A percentile compares a stretch with the other conserved stretches of the same genome.
phyloP scores from a whole-genome alignment of 2,113 vertebrate genomes.

The Gobiocypris rarus region DNA sequence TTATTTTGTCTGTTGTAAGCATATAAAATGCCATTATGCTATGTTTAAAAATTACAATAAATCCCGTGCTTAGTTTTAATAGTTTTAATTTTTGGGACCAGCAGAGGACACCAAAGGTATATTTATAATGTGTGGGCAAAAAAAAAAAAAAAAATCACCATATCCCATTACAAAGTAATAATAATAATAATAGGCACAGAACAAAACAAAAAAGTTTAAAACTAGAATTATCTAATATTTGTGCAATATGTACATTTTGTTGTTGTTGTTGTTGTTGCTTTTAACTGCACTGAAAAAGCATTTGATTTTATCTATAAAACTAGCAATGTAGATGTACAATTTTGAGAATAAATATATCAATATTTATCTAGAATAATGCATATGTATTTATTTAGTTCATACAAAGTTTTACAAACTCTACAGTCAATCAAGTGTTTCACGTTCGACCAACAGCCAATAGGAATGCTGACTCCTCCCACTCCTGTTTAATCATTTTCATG shows the following conservation, averaged over 20 bases:
- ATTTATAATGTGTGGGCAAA: neutral
- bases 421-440: neutral
- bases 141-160: neutral
- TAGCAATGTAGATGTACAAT: neutral
- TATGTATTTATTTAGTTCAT: neutral
- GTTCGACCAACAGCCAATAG: constrained; percentile 3
- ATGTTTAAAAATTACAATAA: constrained; percentile 51
- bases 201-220: neutral
- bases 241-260: neutral
- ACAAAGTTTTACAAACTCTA: neutral
- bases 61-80: constrained; percentile 53
- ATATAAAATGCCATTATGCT: constrained; percentile 44
- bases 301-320: neutral
- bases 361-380: neutral
- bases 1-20: constrained; percentile 46
- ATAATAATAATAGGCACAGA: neutral
- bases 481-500: neutral
- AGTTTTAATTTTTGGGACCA: constrained; percentile 42
- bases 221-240: no score
- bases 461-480: constrained; percentile 9
- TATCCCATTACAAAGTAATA: neutral
- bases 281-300: neutral
- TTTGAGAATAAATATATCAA: neutral
- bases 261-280: no score
- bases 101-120: constrained; percentile 48